A percentile compares a stretch with the other conserved stretches of the same genome.
These are phyloP conservation scores for Lagocephalus sceleratus DNA, from an alignment of 2,797 vertebrate genomes.

Conservation along the genomic window DNA sequence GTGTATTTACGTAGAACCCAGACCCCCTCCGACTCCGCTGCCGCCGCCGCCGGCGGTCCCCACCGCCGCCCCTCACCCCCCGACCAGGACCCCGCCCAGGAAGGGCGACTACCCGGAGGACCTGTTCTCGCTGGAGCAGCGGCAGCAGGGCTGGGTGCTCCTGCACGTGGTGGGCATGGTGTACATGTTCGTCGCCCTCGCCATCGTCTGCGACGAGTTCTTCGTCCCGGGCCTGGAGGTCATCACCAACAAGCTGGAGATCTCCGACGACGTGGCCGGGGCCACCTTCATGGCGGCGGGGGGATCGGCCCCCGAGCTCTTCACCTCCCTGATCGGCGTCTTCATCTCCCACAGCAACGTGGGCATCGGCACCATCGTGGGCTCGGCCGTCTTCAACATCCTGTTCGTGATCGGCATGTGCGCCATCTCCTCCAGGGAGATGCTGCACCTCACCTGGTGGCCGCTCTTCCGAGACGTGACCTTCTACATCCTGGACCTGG, in stretches of 20 bases:
- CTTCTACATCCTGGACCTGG: conserved; percentile 86
- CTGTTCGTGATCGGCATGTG: conserved; percentile 94
- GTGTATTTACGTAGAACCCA: conserved; percentile 80
- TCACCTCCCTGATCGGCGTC: conserved; percentile 91
- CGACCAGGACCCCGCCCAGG: conserved; percentile 39
- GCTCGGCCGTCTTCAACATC: conserved; percentile 94
- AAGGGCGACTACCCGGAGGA: conserved; percentile 85
- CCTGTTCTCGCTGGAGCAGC: conserved; percentile 85
- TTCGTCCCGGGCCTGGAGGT: conserved; percentile 88
- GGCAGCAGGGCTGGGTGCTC: conserved; percentile 82
- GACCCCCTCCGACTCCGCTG: conserved; percentile 40
- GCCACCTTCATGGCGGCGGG: conserved; percentile 95
- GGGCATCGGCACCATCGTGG: conserved; percentile 92
- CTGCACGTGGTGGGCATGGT: conserved; percentile 86
- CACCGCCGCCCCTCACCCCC: conserved; percentile 7
- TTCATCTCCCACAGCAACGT: conserved; percentile 93
- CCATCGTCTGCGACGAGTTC: conserved; percentile 92
- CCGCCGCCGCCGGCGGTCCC: conserved; percentile 17
- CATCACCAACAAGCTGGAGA: conserved; percentile 83
- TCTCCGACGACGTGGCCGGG: conserved; percentile 91
- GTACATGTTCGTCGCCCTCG: conserved; percentile 90
- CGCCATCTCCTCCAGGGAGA: conserved; percentile 86
- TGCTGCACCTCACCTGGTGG: conserved; percentile 92
- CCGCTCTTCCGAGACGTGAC: conserved; percentile 89
- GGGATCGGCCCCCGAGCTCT: conserved; percentile 91